Base-by-base conservation (phyloP, 2,797 vertebrate species). In the Tamandua tetradactyla region DNA sequence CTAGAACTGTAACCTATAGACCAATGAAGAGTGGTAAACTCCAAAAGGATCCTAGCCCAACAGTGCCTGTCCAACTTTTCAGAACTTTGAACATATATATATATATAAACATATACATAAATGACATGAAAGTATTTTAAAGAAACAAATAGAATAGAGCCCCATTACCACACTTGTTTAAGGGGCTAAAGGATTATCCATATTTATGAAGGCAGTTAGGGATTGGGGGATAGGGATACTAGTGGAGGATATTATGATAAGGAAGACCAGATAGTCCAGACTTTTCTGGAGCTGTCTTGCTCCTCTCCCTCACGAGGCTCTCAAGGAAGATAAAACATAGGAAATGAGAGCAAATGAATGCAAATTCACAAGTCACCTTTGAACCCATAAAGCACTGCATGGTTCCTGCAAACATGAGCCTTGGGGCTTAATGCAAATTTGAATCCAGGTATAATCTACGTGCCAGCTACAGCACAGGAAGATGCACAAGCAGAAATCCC, bases 281-380 rank as follows among this genome's bases (percentile, higher is more conserved):
- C 69, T 91, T 23, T 32, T 66, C 75, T 78, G 11, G 7, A 61
- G 81, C 25, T 87, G 1, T 52, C 68, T 35, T 90, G n/a, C 3
- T 93, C 55, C 37, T 80, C 40, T 92, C 13, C 30, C 13, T 86
- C 55, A 9, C 37, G 52, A 30, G 1, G 8, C 76, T 57, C 35
- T 87, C 66, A 69, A 79, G 91, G 59, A 92, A 91, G 14, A 69
- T 23, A 64, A 88, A 86, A 62, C 23, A 62, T 2, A 80, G 72
- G 35, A 93, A 86, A 94, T 35, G 32, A 35, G 7, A 84, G 32
- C 18, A 94, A 94, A 89, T 59, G 40, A 90, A 49, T 78, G 20
- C 57, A 44, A 94, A 64, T 80, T 37, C 32, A n/a, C 69, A 79
- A 64, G n/a, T 72, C 92, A 9, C 30, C 68, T 82, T 44, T 42